Evolutionary conservation across 2,888 invertebrate species (phyloP).

Genomic region (Galerucella pusilla): DNA sequence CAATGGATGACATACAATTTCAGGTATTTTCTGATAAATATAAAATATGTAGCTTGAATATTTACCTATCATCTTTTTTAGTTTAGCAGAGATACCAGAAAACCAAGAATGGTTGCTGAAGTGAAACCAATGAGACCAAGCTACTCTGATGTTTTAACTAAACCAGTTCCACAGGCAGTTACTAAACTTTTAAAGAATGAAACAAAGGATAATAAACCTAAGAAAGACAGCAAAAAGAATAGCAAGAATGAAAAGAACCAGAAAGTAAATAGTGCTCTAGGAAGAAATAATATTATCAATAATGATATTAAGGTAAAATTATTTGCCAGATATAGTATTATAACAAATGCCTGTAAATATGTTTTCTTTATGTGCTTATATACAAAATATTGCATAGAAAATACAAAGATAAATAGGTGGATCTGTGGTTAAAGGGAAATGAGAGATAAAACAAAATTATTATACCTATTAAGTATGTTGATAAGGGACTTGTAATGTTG

Average conservation of each 20-base stretch:
- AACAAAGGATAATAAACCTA: slow-evolving; percentile 61
- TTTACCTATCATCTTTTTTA: background rate
- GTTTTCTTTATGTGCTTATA: no score
- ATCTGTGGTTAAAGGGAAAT: no score
- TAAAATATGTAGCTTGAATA: background rate
- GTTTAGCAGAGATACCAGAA: slow-evolving; percentile 68
- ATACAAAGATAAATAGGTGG: no score
- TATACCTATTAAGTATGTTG: no score
- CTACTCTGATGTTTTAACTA: slow-evolving; percentile 86
- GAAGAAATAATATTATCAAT: slow-evolving; percentile 69
- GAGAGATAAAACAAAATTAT: no score
- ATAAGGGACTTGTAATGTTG: no score
- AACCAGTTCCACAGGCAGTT: slow-evolving; percentile 66
- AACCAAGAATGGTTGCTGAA: slow-evolving; percentile 82
- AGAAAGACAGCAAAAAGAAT: slow-evolving; percentile 62
- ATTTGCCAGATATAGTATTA: background rate
- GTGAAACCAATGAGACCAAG: slow-evolving; percentile 89
- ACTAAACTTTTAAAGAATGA: slow-evolving; percentile 58
- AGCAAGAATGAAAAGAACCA: slow-evolving; percentile 63
- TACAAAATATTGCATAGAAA: no score
- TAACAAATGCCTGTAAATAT: no score
- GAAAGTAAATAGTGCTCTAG: slow-evolving; percentile 60
- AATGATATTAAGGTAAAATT: slow-evolving; percentile 64
- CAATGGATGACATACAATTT: slow-evolving; percentile 60
- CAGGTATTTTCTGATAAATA: slow-evolving; percentile 52